Percentiles rank a stretch among this genome's conserved stretches.
Evolutionary conservation across 2,113 vertebrate species (phyloP).

Genomic region (Charina bottae): DNA sequence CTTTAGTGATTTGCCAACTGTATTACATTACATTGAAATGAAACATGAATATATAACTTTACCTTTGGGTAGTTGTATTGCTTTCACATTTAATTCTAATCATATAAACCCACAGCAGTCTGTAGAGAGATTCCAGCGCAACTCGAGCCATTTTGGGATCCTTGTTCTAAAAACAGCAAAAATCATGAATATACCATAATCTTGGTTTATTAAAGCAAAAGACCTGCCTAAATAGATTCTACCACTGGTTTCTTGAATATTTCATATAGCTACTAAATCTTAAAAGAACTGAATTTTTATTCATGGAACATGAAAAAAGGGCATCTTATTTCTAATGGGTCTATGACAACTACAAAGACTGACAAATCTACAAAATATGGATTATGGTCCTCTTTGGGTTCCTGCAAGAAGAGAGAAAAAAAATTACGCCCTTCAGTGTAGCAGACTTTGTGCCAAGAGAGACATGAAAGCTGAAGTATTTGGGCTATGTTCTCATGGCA

Average conservation of each 20-base stretch:
- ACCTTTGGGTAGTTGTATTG: slow-evolving; percentile 98
- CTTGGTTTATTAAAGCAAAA: neutral
- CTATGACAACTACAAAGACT: neutral
- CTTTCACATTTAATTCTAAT: slow-evolving; percentile 99
- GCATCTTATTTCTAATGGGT: neutral
- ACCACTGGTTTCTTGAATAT: neutral
- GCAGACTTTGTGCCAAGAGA: neutral
- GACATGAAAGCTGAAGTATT: neutral
- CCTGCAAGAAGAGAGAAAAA: neutral
- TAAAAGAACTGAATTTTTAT: neutral
- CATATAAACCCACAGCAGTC: slow-evolving; percentile 99
- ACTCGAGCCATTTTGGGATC: slow-evolving; percentile 99
- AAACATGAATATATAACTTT: slow-evolving; percentile 44
- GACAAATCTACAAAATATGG: neutral
- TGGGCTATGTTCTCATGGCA: neutral
- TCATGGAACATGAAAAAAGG: neutral
- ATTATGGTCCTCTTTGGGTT: neutral
- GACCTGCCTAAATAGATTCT: neutral
- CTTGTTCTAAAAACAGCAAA: slow-evolving; percentile 84
- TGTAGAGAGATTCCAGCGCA: slow-evolving; percentile 95
- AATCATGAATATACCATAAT: slow-evolving; percentile 29
- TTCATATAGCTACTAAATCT: neutral
- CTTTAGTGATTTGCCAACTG: neutral
- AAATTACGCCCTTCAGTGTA: neutral
- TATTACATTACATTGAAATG: neutral